phyloP scores from a whole-genome alignment of 2,113 vertebrate genomes.

The Zapus hudsonius region DNA sequence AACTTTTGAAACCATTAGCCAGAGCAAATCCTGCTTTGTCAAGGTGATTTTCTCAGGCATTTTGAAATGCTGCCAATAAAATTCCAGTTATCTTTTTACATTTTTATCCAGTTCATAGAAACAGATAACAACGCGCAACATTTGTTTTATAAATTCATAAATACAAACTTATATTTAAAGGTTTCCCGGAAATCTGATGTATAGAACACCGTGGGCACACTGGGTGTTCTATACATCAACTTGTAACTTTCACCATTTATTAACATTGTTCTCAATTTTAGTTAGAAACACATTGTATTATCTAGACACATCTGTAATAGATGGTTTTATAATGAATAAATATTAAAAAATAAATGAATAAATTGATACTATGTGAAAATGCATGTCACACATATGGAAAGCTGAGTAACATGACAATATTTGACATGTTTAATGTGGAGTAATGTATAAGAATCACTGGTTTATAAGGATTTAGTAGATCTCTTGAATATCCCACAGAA shows the following conservation, averaged over 20 bases:
- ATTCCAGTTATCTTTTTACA: neutral
- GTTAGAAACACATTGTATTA: neutral
- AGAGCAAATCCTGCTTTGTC: too few relatives aligned
- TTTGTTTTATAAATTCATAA: neutral
- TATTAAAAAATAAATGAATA: too few relatives aligned
- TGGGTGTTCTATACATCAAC: too few relatives aligned
- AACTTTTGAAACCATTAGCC: too few relatives aligned
- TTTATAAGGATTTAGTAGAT: neutral
- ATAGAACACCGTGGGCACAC: too few relatives aligned
- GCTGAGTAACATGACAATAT: too few relatives aligned
- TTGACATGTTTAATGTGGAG: too few relatives aligned
- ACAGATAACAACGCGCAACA: neutral
- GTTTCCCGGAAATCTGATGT: neutral
- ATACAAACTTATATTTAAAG: neutral
- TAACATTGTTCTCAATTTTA: too few relatives aligned
- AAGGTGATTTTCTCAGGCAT: too few relatives aligned
- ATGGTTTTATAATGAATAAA: neutral
- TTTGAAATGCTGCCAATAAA: neutral
- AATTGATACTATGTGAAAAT: neutral
- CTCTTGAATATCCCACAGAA: neutral
- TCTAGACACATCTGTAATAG: neutral
- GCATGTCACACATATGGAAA: too few relatives aligned
- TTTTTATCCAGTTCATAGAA: neutral
- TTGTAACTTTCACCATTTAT: too few relatives aligned
- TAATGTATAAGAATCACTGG: too few relatives aligned